Evolutionary conservation across 2,888 invertebrate genomes (phyloP).

Genomic region (Blastobasis lacticolella): DNA sequence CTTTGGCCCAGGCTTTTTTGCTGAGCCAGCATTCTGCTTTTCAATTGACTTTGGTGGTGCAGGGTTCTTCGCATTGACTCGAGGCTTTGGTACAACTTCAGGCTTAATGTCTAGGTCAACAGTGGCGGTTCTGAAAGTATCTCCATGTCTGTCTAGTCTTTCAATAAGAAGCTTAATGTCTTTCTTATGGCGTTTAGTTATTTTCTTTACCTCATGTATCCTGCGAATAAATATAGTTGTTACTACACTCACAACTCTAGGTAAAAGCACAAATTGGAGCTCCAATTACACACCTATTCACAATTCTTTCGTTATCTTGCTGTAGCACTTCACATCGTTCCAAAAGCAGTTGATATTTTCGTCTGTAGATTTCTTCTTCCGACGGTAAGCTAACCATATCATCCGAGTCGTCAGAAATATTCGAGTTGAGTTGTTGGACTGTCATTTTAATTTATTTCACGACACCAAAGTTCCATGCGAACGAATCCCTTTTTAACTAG

Average conservation of each 20-base stretch:
- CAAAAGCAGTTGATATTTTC: conserved; percentile 81
- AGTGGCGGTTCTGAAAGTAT: conserved; percentile 78
- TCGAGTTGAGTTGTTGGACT: conserved; percentile 69
- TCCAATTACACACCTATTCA: conserved; percentile 70
- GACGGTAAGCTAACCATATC: conserved; percentile 71
- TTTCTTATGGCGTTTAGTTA: conserved; percentile 78
- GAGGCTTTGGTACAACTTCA: conserved; percentile 35
- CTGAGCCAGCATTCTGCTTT: conserved; percentile 41
- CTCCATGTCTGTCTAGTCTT: conserved; percentile 79
- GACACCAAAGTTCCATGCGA: conserved; percentile 59
- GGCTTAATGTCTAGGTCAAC: conserved; percentile 72
- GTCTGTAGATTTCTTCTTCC: conserved; percentile 80
- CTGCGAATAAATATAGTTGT: conserved; percentile 45
- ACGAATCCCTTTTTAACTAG: conserved; percentile 57
- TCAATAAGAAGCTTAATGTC: conserved; percentile 81
- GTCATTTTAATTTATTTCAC: conserved; percentile 74
- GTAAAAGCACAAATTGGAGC: conserved; percentile 19
- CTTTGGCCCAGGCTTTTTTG: conserved; percentile 63
- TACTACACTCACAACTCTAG: conserved; percentile 18
- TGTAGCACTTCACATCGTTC: conserved; percentile 84
- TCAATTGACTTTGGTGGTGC: conserved; percentile 39
- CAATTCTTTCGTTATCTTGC: conserved; percentile 84
- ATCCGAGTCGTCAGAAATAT: conserved; percentile 72
- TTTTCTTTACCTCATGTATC: conserved; percentile 81
- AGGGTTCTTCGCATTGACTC: conserved; percentile 37